A percentile compares a stretch with the other conserved stretches of the same genome.
phyloP scores from a whole-genome alignment of 1,140 invertebrate species.

The Cotesia chilonis region DNA sequence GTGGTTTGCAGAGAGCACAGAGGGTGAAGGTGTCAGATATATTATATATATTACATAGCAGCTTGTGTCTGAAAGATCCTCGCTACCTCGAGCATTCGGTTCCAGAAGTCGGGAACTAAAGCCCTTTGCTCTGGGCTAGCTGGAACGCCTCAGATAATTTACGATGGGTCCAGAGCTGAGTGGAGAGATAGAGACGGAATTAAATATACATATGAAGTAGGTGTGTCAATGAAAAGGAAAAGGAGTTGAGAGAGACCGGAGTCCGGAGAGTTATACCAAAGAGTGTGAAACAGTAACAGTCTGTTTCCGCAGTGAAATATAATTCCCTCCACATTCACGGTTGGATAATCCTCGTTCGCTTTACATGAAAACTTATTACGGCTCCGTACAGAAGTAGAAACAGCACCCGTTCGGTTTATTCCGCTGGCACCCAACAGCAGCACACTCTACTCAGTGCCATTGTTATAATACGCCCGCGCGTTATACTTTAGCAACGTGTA shows the following conservation, averaged over 20 bases:
- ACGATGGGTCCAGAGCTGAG: constrained; percentile 49
- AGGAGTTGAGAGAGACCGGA: constrained; percentile 5
- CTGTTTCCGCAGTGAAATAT: constrained; percentile 65
- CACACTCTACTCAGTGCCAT: constrained; percentile 37
- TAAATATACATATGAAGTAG: constrained; percentile 14
- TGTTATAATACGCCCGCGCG: constrained; percentile 12
- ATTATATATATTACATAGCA: not conserved
- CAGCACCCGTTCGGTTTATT: constrained; percentile 42
- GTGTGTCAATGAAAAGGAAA: constrained; percentile 10
- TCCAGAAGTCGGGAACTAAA: constrained; percentile 43
- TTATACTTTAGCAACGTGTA: constrained; percentile 39
- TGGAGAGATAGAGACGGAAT: constrained; percentile 10
- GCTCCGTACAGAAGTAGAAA: constrained; percentile 43
- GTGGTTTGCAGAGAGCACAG: not conserved
- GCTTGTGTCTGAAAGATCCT: too few species aligned
- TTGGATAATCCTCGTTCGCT: constrained; percentile 65
- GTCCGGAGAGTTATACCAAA: not conserved
- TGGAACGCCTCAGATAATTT: constrained; percentile 54
- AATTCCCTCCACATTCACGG: constrained; percentile 66
- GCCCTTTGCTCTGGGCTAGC: constrained; percentile 43
- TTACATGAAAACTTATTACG: constrained; percentile 66
- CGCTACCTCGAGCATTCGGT: not conserved
- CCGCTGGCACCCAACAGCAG: constrained; percentile 45
- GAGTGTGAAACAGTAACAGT: constrained; percentile 60
- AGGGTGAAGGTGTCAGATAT: not conserved